Conservation (phyloP, 2,797 vertebrate genomes). For the Enoplosus armatus region DNA sequence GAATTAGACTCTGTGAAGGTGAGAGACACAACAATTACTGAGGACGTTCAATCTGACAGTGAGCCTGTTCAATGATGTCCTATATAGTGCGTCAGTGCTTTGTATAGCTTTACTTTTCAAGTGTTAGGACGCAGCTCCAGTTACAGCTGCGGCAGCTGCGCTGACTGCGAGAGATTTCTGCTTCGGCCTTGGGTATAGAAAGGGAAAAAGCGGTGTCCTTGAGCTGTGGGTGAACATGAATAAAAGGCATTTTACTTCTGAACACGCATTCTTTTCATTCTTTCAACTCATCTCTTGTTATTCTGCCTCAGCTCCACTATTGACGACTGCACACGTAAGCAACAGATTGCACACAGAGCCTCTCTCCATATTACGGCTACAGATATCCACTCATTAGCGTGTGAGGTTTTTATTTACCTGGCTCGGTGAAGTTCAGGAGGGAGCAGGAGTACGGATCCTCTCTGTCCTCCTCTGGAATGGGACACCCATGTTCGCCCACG, state of each 20-base stretch:
- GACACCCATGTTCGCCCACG: slow-evolving; percentile 91
- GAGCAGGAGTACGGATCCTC: slow-evolving; percentile 96
- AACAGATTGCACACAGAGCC: slow-evolving; percentile 31
- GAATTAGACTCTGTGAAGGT: slow-evolving; percentile 47
- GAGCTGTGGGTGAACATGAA: slow-evolving; percentile 74
- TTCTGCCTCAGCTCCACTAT: slow-evolving; percentile 33
- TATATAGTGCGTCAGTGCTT: slow-evolving; percentile 20
- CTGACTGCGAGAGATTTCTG: slow-evolving; percentile 52
- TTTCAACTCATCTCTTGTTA: slow-evolving; percentile 46
- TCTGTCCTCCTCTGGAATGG: slow-evolving; percentile 93
- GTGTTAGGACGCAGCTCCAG: slow-evolving; percentile 22
- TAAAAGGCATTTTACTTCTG: slow-evolving; percentile 60
- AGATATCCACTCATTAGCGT: slow-evolving; percentile 1
- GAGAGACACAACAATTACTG: slow-evolving; percentile 69
- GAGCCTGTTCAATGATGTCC: slow-evolving; percentile 58
- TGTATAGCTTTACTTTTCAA: slow-evolving; percentile 41
- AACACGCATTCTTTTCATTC: slow-evolving; percentile 60
- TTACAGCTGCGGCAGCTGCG: slow-evolving; percentile 24
- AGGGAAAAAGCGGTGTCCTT: slow-evolving; percentile 68
- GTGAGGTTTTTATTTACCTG: slow-evolving; percentile 80
- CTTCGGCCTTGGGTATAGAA: slow-evolving; percentile 56
- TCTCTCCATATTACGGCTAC: not conserved
- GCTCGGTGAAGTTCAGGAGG: slow-evolving; percentile 92
- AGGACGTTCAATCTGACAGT: slow-evolving; percentile 44
- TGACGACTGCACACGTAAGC: slow-evolving; percentile 32